These are phyloP conservation scores for Cyprinodon variegatus DNA, from an alignment of 2,113 vertebrate species.

Conservation along the genomic window DNA sequence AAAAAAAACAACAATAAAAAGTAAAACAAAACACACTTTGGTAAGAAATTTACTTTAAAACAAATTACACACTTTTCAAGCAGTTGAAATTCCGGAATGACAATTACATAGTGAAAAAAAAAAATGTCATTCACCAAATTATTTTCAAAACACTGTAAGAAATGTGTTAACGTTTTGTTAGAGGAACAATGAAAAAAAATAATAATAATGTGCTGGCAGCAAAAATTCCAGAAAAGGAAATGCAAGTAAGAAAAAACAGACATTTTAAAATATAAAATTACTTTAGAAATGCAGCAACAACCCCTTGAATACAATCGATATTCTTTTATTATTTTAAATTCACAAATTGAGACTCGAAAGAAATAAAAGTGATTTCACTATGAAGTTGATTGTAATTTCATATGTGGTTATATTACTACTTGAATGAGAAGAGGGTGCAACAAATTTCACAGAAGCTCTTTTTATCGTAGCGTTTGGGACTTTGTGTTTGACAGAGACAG, in stretches of 20 bases:
- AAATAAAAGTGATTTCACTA: no score
- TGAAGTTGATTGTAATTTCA: no score
- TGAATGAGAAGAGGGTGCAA: not conserved
- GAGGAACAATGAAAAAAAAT: not conserved
- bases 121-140: no score
- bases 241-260: not conserved
- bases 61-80: not conserved
- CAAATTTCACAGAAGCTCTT: conserved; percentile 17
- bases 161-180: not conserved
- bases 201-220: not conserved
- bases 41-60: not conserved
- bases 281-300: not conserved
- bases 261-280: not conserved
- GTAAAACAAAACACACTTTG: not conserved
- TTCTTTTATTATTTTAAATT: not conserved
- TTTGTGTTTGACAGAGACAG: conserved; percentile 9
- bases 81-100: not conserved
- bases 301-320: not conserved
- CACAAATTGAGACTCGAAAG: no score
- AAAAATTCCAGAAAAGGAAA: not conserved
- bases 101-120: not conserved
- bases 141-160: no score
- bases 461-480: conserved; percentile 5
- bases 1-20: no score
- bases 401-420: not conserved